These are phyloP conservation scores for Streblospio benedicti DNA, from an alignment of 1,140 invertebrate species.

Conservation along the genomic window DNA sequence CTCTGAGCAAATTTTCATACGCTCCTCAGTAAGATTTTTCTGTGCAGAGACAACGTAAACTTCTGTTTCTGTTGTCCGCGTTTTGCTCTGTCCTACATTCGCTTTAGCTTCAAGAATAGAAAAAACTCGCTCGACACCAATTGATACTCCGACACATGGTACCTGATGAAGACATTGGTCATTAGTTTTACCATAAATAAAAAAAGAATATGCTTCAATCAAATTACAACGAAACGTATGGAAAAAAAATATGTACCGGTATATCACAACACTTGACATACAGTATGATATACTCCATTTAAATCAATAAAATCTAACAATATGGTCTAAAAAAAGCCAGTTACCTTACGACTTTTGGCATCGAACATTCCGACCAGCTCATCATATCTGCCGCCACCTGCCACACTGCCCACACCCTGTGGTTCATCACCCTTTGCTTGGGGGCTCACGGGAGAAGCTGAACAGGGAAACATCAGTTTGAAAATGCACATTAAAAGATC, in stretches of 20 bases:
- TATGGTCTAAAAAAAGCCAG: too few relatives aligned
- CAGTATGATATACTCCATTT: too few relatives aligned
- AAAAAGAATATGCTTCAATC: background rate
- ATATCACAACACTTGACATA: too few relatives aligned
- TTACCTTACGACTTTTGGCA: slow-evolving; percentile 62
- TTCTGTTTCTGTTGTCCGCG: slow-evolving; percentile 75
- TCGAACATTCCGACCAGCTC: slow-evolving; percentile 97
- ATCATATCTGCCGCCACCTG: slow-evolving; percentile 95
- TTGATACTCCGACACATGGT: slow-evolving; percentile 93
- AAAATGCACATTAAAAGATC: too few relatives aligned
- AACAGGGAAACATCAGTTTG: too few relatives aligned
- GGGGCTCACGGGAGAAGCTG: too few relatives aligned
- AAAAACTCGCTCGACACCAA: slow-evolving; percentile 94
- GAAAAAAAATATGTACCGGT: too few relatives aligned
- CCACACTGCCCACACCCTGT: slow-evolving; percentile 82
- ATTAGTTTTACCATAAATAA: background rate
- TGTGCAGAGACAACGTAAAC: slow-evolving; percentile 91
- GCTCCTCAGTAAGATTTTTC: slow-evolving; percentile 81
- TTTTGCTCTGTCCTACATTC: slow-evolving; percentile 45
- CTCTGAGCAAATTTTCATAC: slow-evolving; percentile 73
- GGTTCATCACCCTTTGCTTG: slow-evolving; percentile 40
- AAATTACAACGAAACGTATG: too few relatives aligned
- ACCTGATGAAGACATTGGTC: slow-evolving; percentile 38
- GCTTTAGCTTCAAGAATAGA: slow-evolving; percentile 77
- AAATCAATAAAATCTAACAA: too few relatives aligned